Percentiles rank a stretch among this genome's conserved stretches.
Conservation (phyloP, 2,113 vertebrate genomes). For the Zosterops japonicus region DNA sequence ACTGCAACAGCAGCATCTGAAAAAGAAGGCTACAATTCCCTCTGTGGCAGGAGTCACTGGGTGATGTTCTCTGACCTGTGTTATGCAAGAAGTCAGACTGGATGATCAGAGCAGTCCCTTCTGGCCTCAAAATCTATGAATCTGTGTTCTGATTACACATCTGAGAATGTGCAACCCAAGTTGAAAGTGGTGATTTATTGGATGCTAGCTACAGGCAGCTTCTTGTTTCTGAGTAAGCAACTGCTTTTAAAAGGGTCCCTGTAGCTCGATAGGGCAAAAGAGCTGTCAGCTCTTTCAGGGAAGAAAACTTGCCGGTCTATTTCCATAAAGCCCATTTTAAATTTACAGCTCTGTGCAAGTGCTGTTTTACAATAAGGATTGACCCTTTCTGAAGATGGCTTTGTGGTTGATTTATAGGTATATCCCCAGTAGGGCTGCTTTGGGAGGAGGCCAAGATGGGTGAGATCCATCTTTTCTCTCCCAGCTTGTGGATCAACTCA, state of each 20-base stretch:
- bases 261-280: slow-evolving; percentile 1
- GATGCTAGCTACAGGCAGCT: slow-evolving; percentile 31
- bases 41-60: not conserved
- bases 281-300: slow-evolving; percentile 3
- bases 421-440: not conserved
- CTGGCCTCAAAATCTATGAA: slow-evolving; percentile 46
- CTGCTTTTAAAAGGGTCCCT: slow-evolving; percentile 13
- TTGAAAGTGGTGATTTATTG: slow-evolving; percentile 58
- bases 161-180: slow-evolving; percentile 18
- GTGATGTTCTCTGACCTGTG: slow-evolving; percentile 53
- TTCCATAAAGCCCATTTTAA: not conserved
- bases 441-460: not conserved
- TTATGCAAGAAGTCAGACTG: slow-evolving; percentile 14
- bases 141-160: slow-evolving; percentile 52
- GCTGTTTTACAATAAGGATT: not conserved
- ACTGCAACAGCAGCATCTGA: not conserved
- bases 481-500: not conserved
- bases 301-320: not conserved
- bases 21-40: not conserved
- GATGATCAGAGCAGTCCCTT: slow-evolving; percentile 39
- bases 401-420: slow-evolving; percentile 14
- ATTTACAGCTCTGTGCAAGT: slow-evolving; percentile 16
- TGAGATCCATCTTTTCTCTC: not conserved
- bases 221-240: slow-evolving; percentile 42
- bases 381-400: slow-evolving; percentile 28